A percentile compares a stretch with the other conserved stretches of the same genome.
phyloP scores from a whole-genome alignment of 2,113 vertebrate genomes.

The Heptranchias perlo region DNA sequence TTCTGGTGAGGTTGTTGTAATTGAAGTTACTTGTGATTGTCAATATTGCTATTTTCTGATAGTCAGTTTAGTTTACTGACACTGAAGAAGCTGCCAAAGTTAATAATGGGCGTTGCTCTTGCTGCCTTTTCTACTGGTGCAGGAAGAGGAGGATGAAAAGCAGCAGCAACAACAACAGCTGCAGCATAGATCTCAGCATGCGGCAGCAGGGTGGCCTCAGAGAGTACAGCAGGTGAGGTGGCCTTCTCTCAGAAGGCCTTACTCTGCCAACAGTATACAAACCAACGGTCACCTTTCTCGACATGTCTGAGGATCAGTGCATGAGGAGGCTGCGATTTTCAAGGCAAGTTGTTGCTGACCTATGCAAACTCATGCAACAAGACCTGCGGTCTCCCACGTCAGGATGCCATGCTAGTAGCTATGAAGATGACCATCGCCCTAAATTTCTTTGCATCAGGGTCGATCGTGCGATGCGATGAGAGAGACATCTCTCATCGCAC shows the following conservation, averaged over 20 bases:
- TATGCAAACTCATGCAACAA: not conserved
- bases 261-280: not conserved
- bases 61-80: not conserved
- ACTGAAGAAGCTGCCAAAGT: not conserved
- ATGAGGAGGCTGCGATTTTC: not conserved
- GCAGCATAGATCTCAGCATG: not conserved
- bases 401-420: too few relatives aligned
- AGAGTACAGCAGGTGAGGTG: not conserved
- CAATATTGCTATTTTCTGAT: not conserved
- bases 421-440: too few relatives aligned
- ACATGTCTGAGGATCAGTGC: not conserved
- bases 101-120: not conserved
- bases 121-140: not conserved
- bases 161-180: not conserved
- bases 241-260: not conserved
- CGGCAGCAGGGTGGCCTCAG: not conserved
- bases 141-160: not conserved
- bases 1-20: not conserved
- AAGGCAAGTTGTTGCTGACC: not conserved
- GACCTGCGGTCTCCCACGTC: too few relatives aligned
- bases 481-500: too few relatives aligned
- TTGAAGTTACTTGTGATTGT: not conserved
- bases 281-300: too few relatives aligned
- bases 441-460: too few relatives aligned
- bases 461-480: too few relatives aligned